Evolutionary conservation across 2,888 invertebrate species (phyloP).

Genomic region (Metallyticus violacea): DNA sequence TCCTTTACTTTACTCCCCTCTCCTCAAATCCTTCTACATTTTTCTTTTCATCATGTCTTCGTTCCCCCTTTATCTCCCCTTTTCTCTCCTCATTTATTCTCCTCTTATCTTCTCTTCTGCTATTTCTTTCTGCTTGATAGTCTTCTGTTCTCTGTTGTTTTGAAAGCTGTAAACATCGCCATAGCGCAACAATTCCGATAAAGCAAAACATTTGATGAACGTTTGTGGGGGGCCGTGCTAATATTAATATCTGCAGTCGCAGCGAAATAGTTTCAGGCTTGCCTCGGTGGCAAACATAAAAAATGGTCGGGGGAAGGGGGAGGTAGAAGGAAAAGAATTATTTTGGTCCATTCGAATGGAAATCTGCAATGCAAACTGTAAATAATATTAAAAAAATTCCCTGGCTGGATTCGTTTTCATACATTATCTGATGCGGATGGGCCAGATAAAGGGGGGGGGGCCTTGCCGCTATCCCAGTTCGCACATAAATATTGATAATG

Average conservation of each 20-base stretch:
- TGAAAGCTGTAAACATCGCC: background rate
- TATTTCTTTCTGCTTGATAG: no score
- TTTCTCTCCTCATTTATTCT: no score
- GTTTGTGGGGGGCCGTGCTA: background rate
- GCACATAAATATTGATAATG: constrained; percentile 24
- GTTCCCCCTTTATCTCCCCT: no score
- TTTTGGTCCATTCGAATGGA: background rate
- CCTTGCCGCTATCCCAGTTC: background rate
- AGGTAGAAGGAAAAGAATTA: background rate
- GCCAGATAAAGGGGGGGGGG: background rate
- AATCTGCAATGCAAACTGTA: background rate
- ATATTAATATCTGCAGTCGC: background rate
- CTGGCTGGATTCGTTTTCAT: background rate
- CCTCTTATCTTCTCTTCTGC: no score
- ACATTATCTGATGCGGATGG: background rate
- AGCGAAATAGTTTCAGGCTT: background rate
- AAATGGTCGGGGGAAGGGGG: background rate
- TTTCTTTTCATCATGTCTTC: no score
- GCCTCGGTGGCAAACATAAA: background rate
- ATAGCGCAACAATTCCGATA: background rate
- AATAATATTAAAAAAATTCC: background rate
- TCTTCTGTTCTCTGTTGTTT: background rate
- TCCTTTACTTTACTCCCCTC: no score
- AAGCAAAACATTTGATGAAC: background rate
- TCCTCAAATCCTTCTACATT: no score